phyloP scores from a whole-genome alignment of 2,888 invertebrate genomes.

The Oconnorella tubifera region DNA sequence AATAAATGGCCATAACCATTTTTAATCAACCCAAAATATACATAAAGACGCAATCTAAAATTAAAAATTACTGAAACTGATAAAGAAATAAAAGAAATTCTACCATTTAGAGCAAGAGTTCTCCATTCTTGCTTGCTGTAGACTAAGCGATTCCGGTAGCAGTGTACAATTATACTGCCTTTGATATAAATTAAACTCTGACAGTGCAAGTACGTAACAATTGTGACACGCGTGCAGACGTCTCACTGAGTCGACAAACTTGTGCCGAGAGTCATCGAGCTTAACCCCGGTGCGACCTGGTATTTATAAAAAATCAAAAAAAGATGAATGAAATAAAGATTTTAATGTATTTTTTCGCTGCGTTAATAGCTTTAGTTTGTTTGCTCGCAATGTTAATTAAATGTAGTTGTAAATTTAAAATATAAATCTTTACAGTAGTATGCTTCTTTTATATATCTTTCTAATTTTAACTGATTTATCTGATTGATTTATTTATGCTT shows the following conservation, averaged over 20 bases:
- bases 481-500: too few relatives aligned
- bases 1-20: too few relatives aligned
- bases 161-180: slow-evolving; percentile 78
- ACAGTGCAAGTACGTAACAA: slow-evolving; percentile 83
- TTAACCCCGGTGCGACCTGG: slow-evolving; percentile 80
- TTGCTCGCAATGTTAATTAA: too few relatives aligned
- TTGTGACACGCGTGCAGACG: slow-evolving; percentile 88
- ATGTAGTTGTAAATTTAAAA: too few relatives aligned
- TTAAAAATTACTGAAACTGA: background rate
- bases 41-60: too few relatives aligned
- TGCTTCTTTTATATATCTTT: too few relatives aligned
- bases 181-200: slow-evolving; percentile 86
- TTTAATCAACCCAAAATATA: slow-evolving; percentile 57
- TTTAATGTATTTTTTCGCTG: background rate
- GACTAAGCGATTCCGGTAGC: slow-evolving; percentile 79
- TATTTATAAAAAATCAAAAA: too few relatives aligned
- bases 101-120: slow-evolving; percentile 80
- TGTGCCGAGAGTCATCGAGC: slow-evolving; percentile 83
- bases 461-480: too few relatives aligned
- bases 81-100: slow-evolving; percentile 35
- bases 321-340: background rate
- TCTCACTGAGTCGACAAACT: slow-evolving; percentile 84
- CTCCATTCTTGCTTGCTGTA: slow-evolving; percentile 83
- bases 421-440: too few relatives aligned
- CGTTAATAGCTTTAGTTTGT: background rate